These are phyloP conservation scores for Antheraea assamensis DNA, from an alignment of 2,888 invertebrate species.

Conservation along the genomic window DNA sequence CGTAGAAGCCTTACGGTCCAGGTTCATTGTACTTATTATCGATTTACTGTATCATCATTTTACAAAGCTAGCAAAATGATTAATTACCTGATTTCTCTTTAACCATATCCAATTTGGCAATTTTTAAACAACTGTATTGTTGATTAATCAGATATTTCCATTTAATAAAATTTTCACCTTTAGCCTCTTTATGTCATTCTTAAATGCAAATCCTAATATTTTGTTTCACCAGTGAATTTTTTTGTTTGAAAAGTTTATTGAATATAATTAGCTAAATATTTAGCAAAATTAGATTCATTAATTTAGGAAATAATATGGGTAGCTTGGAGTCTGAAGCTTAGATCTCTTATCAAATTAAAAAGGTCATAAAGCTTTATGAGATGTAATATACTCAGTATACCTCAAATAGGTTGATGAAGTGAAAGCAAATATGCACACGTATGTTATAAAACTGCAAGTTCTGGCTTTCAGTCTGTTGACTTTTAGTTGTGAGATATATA, in stretches of 20 bases:
- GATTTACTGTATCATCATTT: constrained; percentile 32
- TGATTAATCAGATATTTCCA: not conserved
- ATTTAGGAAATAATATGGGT: not conserved
- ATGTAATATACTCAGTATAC: not conserved
- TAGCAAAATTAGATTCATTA: not conserved
- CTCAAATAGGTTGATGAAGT: not conserved
- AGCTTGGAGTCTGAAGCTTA: not conserved
- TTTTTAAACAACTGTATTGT: not conserved
- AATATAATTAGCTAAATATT: not conserved
- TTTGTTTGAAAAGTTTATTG: not conserved
- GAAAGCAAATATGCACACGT: not conserved
- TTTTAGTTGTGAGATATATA: not conserved
- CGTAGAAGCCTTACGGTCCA: constrained; percentile 49
- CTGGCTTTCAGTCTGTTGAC: not conserved
- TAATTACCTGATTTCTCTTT: constrained; percentile 12
- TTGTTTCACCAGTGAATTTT: not conserved
- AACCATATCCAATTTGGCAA: not conserved
- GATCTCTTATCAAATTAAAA: not conserved
- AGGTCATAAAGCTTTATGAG: not conserved
- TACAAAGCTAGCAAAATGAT: constrained; percentile 9
- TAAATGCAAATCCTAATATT: not conserved
- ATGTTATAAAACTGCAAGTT: not conserved
- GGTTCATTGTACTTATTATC: constrained; percentile 54
- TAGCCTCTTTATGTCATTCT: not conserved
- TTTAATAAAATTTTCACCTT: not conserved